These are phyloP conservation scores for Otis tarda DNA, from an alignment of 2,113 vertebrate genomes.

Conservation along the genomic window DNA sequence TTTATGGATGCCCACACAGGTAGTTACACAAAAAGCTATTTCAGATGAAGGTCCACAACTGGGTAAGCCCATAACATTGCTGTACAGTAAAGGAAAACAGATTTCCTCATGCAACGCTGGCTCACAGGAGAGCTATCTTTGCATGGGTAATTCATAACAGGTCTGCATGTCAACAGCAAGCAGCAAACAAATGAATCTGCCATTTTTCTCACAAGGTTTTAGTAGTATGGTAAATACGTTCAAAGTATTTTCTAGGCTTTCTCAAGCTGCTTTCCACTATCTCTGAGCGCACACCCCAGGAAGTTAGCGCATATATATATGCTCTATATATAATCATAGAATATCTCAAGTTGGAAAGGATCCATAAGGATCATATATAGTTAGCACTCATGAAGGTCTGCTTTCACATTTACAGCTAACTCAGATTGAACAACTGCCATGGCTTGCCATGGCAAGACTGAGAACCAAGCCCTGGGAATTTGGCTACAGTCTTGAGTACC, in stretches of 20 bases:
- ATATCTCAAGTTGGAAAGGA: background rate
- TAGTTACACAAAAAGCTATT: background rate
- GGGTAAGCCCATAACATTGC: background rate
- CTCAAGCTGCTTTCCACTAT: background rate
- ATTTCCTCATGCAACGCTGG: background rate
- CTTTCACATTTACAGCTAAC: background rate
- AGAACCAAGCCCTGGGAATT: background rate
- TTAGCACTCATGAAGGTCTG: background rate
- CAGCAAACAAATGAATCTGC: background rate
- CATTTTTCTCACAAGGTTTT: background rate
- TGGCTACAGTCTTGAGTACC: background rate
- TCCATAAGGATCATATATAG: background rate
- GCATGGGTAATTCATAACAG: background rate
- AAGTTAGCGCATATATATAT: background rate
- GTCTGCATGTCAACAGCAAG: background rate
- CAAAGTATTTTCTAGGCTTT: constrained; percentile 1
- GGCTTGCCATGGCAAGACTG: background rate
- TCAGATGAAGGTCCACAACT: background rate
- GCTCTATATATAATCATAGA: background rate
- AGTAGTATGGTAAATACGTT: background rate
- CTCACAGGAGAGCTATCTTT: background rate
- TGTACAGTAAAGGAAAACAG: background rate
- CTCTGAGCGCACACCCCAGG: fast-evolving
- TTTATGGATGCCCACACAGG: background rate
- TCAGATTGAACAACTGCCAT: too few species aligned